Conservation (phyloP, 2,797 vertebrate species). For the Danionella dracula region DNA sequence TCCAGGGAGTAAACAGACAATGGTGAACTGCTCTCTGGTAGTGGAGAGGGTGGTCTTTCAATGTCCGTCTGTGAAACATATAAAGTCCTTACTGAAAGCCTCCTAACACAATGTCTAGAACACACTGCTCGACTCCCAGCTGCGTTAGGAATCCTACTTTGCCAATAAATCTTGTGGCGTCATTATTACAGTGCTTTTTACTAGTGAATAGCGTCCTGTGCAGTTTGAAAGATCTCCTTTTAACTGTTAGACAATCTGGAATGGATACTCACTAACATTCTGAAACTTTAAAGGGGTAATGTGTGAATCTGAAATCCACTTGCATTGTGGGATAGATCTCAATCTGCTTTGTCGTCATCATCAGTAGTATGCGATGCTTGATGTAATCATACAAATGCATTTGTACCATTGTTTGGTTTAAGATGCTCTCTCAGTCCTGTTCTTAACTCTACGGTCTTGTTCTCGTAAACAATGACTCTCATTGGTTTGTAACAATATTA, state of each 20-base stretch:
- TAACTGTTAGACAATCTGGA: not conserved
- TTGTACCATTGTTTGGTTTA: no score
- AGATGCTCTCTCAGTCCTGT: no score
- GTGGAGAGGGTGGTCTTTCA: constrained; percentile 37
- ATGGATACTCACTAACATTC: no score
- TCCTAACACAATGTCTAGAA: constrained; percentile 25
- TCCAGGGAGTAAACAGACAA: constrained; percentile 51
- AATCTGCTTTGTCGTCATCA: no score
- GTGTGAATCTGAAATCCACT: no score
- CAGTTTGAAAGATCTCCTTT: constrained; percentile 4
- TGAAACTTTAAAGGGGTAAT: no score
- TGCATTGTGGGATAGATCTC: no score
- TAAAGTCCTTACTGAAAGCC: not conserved
- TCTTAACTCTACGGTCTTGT: no score
- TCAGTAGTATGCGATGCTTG: no score
- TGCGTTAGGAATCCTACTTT: constrained; percentile 28
- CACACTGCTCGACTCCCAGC: constrained; percentile 31
- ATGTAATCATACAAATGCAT: no score
- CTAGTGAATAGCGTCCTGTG: constrained; percentile 24
- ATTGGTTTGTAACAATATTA: no score
- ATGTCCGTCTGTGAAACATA: constrained; percentile 47
- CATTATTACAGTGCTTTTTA: constrained; percentile 32
- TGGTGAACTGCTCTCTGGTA: constrained; percentile 53
- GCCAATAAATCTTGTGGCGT: constrained; percentile 25
- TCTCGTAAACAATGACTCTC: no score